Evolutionary conservation across 2,888 invertebrate genomes (phyloP).

Genomic region (Halictus ligatus): DNA sequence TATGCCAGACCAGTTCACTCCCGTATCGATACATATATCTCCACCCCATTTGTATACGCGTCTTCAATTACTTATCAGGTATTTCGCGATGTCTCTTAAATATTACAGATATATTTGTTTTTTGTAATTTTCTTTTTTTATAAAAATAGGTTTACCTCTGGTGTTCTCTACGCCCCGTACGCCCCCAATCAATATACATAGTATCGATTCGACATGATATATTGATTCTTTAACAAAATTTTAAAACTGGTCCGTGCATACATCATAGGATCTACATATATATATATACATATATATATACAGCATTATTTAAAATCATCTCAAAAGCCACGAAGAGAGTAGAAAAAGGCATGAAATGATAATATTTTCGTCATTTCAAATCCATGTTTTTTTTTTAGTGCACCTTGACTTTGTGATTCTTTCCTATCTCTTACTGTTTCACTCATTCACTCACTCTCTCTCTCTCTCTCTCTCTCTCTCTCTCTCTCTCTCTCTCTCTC

Average conservation of each 20-base stretch:
- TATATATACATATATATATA: conserved; percentile 73
- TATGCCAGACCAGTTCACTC: conserved; percentile 67
- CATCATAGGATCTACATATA: conserved; percentile 69
- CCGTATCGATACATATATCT: conserved; percentile 47
- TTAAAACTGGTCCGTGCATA: conserved; percentile 68
- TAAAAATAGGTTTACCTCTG: conserved; percentile 69
- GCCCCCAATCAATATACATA: conserved; percentile 36
- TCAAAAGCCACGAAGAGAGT: conserved; percentile 79
- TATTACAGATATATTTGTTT: conserved; percentile 50
- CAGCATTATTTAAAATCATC: conserved; percentile 76
- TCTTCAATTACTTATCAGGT: conserved; percentile 56
- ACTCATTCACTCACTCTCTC: not conserved
- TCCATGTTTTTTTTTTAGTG: conserved; percentile 49
- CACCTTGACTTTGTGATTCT: conserved; percentile 50
- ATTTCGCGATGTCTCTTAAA: conserved; percentile 60
- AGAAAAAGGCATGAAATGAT: conserved; percentile 80
- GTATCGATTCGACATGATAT: conserved; percentile 40
- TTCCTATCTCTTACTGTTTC: not conserved
- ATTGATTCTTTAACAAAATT: conserved; percentile 55
- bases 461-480: not conserved
- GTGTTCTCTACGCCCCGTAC: conserved; percentile 31
- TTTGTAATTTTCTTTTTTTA: conserved; percentile 58
- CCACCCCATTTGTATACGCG: conserved; percentile 28
- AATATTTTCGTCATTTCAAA: conserved; percentile 63
- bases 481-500: no score